Percentiles rank a stretch among this genome's conserved stretches.
Evolutionary conservation across 2,888 invertebrate species (phyloP).

Genomic region (Scrobipalpa atriplicella): DNA sequence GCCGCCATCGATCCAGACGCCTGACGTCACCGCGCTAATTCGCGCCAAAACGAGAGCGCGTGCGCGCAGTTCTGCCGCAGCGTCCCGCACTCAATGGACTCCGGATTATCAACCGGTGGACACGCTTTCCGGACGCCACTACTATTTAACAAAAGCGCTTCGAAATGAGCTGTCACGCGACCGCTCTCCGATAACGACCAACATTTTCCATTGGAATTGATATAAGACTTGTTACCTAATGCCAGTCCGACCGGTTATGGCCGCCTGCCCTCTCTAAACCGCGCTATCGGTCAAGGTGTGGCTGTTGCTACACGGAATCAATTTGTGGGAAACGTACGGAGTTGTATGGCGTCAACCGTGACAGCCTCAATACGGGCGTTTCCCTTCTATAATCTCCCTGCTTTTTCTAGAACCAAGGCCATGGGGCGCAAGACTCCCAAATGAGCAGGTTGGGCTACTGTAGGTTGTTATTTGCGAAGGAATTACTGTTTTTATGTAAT

Average conservation of each 20-base stretch:
- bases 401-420: slow-evolving; percentile 79
- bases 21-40: slow-evolving; percentile 81
- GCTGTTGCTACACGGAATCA: slow-evolving; percentile 29
- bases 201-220: slow-evolving; percentile 49
- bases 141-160: slow-evolving; percentile 59
- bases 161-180: slow-evolving; percentile 67
- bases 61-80: slow-evolving; percentile 76
- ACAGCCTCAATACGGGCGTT: slow-evolving; percentile 81
- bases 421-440: slow-evolving; percentile 76
- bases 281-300: slow-evolving; percentile 44
- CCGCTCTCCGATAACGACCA: slow-evolving; percentile 55
- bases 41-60: slow-evolving; percentile 82
- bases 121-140: slow-evolving; percentile 67
- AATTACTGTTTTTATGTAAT: slow-evolving; percentile 38
- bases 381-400: slow-evolving; percentile 75
- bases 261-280: slow-evolving; percentile 19
- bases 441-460: slow-evolving; percentile 68
- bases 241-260: slow-evolving; percentile 48
- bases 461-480: slow-evolving; percentile 23
- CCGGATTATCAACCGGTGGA: slow-evolving; percentile 71
- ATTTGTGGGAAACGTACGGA: slow-evolving; percentile 80
- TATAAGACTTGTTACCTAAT: slow-evolving; percentile 37
- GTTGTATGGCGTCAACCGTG: slow-evolving; percentile 77
- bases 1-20: slow-evolving; percentile 82
- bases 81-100: slow-evolving; percentile 78